Conservation (phyloP, 2,113 vertebrate genomes). For the Uropsilus gracilis region DNA sequence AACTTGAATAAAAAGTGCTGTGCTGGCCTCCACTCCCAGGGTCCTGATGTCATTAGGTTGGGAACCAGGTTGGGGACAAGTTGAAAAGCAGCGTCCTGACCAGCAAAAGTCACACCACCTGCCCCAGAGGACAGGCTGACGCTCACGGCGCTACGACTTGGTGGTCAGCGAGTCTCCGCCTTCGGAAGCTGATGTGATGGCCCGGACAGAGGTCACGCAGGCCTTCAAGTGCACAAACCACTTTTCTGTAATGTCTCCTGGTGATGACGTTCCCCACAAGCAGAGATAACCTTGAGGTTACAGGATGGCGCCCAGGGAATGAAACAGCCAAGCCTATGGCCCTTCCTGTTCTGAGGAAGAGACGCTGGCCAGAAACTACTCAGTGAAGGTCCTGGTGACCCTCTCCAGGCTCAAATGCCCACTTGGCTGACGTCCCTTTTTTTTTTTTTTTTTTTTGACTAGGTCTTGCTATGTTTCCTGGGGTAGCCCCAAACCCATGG, state of each 20-base stretch:
- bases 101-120: background rate
- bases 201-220: background rate
- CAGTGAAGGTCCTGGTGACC: background rate
- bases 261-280: background rate
- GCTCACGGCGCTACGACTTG: background rate
- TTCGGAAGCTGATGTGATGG: background rate
- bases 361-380: background rate
- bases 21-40: background rate
- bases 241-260: background rate
- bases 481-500: no score
- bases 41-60: background rate
- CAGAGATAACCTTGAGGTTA: background rate
- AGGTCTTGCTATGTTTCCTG: no score
- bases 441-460: no score
- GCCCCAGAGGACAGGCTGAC: no score
- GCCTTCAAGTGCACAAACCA: background rate
- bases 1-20: background rate
- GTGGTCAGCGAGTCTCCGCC: no score
- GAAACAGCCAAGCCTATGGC: background rate
- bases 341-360: background rate
- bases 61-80: no score
- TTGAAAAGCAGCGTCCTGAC: background rate
- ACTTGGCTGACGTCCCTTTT: no score
- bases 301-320: background rate
- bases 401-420: rapidly evolving